phyloP scores from a whole-genome alignment of 1,140 invertebrate species.

The Whitmania pigra region DNA sequence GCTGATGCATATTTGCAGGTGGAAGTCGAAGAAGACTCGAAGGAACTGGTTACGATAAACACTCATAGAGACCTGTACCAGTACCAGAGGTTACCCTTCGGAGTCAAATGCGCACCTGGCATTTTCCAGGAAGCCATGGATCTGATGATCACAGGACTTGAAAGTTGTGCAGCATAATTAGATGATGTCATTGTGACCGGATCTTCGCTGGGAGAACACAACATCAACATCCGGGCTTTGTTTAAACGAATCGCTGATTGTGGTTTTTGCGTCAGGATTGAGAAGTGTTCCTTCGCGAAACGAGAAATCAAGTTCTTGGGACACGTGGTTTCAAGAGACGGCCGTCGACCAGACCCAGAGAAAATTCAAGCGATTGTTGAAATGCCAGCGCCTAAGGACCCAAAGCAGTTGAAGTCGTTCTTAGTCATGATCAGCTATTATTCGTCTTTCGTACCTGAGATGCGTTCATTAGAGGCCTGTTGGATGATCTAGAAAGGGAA shows the following conservation, averaged over 20 bases:
- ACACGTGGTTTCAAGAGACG: background rate
- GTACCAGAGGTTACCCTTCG: slow-evolving; percentile 28
- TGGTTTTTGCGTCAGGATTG: slow-evolving; percentile 15
- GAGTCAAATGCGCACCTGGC: slow-evolving; percentile 42
- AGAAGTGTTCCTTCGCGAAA: slow-evolving; percentile 17
- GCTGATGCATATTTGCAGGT: slow-evolving; percentile 29
- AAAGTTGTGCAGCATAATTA: slow-evolving; percentile 24
- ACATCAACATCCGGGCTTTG: slow-evolving; percentile 10
- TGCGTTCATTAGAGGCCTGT: no score
- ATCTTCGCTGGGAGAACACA: slow-evolving; percentile 23
- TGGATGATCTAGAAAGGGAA: no score
- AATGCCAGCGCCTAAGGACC: no score
- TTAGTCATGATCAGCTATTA: no score
- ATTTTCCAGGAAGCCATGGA: slow-evolving; percentile 45
- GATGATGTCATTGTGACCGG: slow-evolving; percentile 26
- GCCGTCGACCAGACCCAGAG: no score
- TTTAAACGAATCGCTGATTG: slow-evolving; percentile 16
- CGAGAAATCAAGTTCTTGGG: slow-evolving; percentile 16
- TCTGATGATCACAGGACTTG: slow-evolving; percentile 28
- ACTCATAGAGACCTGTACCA: no score
- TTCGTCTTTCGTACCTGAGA: no score
- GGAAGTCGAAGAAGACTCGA: slow-evolving; percentile 28
- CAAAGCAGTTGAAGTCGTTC: no score
- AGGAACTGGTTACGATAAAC: no score
- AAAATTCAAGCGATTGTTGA: background rate